phyloP scores from a whole-genome alignment of 1,140 invertebrate genomes.

The Trachymyrmex septentrionalis region DNA sequence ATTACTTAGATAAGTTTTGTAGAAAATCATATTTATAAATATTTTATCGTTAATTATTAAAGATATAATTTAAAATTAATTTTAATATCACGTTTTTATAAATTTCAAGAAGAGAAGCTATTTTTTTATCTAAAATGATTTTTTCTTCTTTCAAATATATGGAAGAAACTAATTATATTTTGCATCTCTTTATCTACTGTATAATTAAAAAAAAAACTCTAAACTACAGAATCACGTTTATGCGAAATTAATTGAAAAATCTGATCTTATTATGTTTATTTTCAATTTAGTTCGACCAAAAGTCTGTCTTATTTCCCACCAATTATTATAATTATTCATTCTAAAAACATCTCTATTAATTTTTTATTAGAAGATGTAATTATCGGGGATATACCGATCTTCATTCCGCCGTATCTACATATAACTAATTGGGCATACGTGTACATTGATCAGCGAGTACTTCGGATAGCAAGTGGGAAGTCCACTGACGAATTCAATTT shows the following conservation, averaged over 20 bases:
- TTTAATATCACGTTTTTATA: neutral
- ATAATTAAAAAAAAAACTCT: neutral
- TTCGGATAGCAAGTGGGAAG: constrained; percentile 25
- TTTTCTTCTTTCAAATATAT: neutral
- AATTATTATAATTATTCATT: neutral
- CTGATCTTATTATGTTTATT: neutral
- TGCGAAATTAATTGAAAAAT: neutral
- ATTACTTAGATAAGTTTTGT: neutral
- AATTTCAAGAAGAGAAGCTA: neutral
- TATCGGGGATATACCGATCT: neutral
- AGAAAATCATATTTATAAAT: neutral
- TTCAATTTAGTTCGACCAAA: neutral
- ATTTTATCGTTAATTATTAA: neutral
- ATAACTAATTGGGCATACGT: neutral
- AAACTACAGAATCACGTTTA: neutral
- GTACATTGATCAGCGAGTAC: neutral
- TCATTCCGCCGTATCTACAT: neutral
- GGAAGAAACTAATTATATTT: neutral
- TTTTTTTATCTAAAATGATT: neutral
- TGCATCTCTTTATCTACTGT: neutral
- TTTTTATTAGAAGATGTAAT: neutral
- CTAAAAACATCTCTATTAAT: neutral
- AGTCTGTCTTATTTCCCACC: neutral
- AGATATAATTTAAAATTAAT: neutral
- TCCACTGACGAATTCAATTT: constrained; percentile 27